Conservation (phyloP, 2,888 invertebrate species). For the Mactromeris polynyma region DNA sequence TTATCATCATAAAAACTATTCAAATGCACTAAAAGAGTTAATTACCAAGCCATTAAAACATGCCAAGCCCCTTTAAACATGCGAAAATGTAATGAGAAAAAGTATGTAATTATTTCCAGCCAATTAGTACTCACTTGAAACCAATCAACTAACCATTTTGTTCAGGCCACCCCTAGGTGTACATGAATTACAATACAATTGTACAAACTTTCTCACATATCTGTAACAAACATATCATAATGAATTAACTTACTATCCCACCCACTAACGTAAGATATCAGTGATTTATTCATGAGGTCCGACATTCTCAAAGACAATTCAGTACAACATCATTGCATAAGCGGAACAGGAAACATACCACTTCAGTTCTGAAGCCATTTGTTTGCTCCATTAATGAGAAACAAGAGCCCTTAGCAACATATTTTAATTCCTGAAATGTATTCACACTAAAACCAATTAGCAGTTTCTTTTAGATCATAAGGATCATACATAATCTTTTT, state of each 20-base stretch:
- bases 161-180: background rate
- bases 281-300: background rate
- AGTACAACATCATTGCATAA: background rate
- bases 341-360: background rate
- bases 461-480: background rate
- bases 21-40: background rate
- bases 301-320: background rate
- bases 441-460: conserved; percentile 14
- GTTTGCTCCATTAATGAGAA: background rate
- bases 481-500: background rate
- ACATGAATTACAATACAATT: background rate
- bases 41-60: background rate
- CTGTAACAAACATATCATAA: background rate
- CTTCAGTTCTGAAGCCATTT: background rate
- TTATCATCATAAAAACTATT: background rate
- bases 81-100: background rate
- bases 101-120: background rate
- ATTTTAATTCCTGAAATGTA: background rate
- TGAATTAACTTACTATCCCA: background rate
- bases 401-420: background rate
- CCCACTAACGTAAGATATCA: background rate
- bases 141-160: background rate
- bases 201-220: background rate
- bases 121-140: background rate
- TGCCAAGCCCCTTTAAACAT: background rate